Conservation (phyloP, 2,888 invertebrate species). For the Kuschelorhynchus macadamiae region DNA sequence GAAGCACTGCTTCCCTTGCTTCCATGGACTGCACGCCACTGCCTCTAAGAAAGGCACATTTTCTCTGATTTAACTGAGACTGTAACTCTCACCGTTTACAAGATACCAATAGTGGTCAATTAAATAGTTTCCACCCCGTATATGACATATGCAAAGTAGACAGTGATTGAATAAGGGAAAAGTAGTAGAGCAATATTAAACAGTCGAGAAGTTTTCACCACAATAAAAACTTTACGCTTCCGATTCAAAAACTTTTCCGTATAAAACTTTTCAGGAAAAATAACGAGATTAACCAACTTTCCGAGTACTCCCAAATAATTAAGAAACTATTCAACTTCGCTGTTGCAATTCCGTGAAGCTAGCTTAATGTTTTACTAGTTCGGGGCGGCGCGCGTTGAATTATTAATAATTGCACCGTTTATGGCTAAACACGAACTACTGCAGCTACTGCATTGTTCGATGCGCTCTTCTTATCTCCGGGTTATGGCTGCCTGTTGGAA, state of each 20-base stretch:
- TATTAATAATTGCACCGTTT: slow-evolving; percentile 25
- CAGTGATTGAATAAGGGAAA: too few relatives aligned
- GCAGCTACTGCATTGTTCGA: slow-evolving; percentile 19
- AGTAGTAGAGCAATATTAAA: too few relatives aligned
- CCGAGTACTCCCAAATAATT: slow-evolving; percentile 13
- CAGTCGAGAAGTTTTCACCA: too few relatives aligned
- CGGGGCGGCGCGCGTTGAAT: slow-evolving; percentile 11
- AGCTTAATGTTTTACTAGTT: slow-evolving; percentile 21
- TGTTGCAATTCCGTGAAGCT: slow-evolving; percentile 6
- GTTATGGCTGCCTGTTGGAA: background rate
- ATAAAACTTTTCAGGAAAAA: slow-evolving; percentile 2
- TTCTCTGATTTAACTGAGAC: too few relatives aligned
- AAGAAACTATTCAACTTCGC: slow-evolving; percentile 19
- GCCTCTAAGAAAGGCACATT: too few relatives aligned
- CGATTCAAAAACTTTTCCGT: background rate
- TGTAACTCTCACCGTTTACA: too few relatives aligned
- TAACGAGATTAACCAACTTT: slow-evolving; percentile 5
- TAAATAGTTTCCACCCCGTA: too few relatives aligned
- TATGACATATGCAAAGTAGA: too few relatives aligned
- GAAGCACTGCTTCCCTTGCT: too few relatives aligned
- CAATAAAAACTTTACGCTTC: background rate
- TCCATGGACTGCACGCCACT: too few relatives aligned
- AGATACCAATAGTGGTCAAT: too few relatives aligned
- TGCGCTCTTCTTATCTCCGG: slow-evolving; percentile 1
- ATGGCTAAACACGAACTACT: slow-evolving; percentile 12